Evolutionary conservation across 2,888 invertebrate species (phyloP).

Genomic region (Trichopoda pennipes): DNA sequence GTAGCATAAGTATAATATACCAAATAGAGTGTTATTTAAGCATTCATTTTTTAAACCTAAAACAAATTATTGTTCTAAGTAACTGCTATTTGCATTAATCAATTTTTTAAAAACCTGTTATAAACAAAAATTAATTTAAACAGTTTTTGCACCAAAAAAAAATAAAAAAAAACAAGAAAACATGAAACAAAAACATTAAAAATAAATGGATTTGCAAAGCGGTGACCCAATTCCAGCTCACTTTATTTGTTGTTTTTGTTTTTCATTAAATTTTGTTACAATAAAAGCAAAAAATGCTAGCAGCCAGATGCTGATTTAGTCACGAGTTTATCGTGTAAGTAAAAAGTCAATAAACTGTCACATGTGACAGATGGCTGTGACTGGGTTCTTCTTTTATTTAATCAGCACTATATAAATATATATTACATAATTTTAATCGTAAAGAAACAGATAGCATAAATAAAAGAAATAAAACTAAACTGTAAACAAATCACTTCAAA

Average conservation of each 20-base stretch:
- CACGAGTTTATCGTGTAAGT: constrained; percentile 47
- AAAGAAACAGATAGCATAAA: background rate
- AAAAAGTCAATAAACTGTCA: constrained; percentile 60
- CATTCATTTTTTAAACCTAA: too few relatives aligned
- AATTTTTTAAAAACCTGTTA: too few relatives aligned
- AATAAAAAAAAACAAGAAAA: too few relatives aligned
- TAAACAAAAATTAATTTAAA: too few relatives aligned
- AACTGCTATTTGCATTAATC: too few relatives aligned
- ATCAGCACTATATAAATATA: background rate
- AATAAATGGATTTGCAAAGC: background rate
- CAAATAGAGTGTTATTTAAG: too few relatives aligned
- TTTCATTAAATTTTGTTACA: background rate
- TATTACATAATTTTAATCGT: constrained; percentile 24
- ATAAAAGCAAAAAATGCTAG: constrained; percentile 1
- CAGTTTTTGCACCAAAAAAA: too few relatives aligned
- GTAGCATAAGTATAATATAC: too few relatives aligned
- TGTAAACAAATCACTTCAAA: constrained; percentile 15
- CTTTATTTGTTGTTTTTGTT: constrained; percentile 23
- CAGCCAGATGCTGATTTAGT: constrained; percentile 49
- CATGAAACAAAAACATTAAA: too few relatives aligned
- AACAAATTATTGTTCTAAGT: too few relatives aligned
- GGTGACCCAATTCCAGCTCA: constrained; percentile 12
- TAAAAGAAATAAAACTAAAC: background rate
- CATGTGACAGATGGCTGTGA: constrained; percentile 54
- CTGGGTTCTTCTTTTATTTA: constrained; percentile 15